Evolutionary conservation across 2,113 vertebrate species (phyloP).

Genomic region (Mus pahari): DNA sequence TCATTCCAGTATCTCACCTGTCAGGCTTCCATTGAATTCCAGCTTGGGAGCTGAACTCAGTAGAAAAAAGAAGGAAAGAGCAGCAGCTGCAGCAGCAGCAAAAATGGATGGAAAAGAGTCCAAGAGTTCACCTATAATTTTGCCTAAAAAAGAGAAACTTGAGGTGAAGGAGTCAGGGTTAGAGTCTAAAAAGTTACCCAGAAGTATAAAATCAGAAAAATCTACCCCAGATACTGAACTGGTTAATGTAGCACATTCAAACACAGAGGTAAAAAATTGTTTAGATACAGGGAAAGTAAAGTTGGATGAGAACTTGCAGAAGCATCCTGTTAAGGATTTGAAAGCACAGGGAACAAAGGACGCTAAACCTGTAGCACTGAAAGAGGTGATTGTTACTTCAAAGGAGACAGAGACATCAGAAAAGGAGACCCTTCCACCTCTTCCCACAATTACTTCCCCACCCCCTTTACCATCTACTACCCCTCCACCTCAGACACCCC

Average conservation of each 20-base stretch:
- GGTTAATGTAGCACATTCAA: slow-evolving; percentile 65
- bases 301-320: slow-evolving; percentile 87
- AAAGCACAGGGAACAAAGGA: slow-evolving; percentile 87
- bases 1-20: slow-evolving; percentile 94
- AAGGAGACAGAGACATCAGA: slow-evolving; percentile 86
- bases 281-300: slow-evolving; percentile 83
- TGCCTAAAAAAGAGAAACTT: slow-evolving; percentile 85
- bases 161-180: slow-evolving; percentile 84
- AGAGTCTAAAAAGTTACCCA: slow-evolving; percentile 87
- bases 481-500: slow-evolving; percentile 87
- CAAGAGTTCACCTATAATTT: slow-evolving; percentile 86
- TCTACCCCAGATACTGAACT: slow-evolving; percentile 82
- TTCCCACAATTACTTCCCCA: slow-evolving; percentile 88
- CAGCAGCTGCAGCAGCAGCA: slow-evolving; percentile 92
- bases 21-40: slow-evolving; percentile 93
- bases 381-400: slow-evolving; percentile 85
- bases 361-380: slow-evolving; percentile 80
- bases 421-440: slow-evolving; percentile 85
- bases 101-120: slow-evolving; percentile 89
- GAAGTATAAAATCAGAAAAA: slow-evolving; percentile 86
- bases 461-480: slow-evolving; percentile 89
- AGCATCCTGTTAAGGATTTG: slow-evolving; percentile 83
- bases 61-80: slow-evolving; percentile 95
- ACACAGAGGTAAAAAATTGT: slow-evolving; percentile 85
- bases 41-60: slow-evolving; percentile 97